These are phyloP conservation scores for Diadema setosum DNA, from an alignment of 35 echinoderm and acorn worm species.

Conservation along the genomic window DNA sequence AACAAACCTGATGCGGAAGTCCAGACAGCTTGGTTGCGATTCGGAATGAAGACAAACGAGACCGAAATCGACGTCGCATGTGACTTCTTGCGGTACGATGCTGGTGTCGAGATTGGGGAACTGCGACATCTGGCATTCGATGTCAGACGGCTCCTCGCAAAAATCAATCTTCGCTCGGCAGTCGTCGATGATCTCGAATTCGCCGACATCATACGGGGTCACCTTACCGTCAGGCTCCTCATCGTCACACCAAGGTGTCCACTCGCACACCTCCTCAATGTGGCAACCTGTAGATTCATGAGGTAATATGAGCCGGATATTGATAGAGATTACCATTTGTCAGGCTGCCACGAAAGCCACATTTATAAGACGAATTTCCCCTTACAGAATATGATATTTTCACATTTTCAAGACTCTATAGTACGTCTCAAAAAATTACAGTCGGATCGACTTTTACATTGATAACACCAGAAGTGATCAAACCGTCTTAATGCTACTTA, in stretches of 20 bases:
- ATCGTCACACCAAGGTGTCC: slow-evolving; percentile 7
- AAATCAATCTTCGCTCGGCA: neutral
- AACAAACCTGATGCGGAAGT: slow-evolving; percentile 4
- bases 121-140: neutral
- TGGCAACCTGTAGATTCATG: too few relatives aligned
- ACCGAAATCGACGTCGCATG: neutral
- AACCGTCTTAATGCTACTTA: too few relatives aligned
- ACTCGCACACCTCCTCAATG: neutral
- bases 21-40: neutral
- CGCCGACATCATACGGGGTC: neutral
- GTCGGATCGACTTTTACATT: too few relatives aligned
- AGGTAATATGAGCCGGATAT: too few relatives aligned
- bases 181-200: neutral
- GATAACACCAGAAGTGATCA: too few relatives aligned
- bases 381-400: too few relatives aligned
- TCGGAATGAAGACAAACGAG: neutral
- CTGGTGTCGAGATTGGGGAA: neutral
- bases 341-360: too few relatives aligned
- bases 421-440: too few relatives aligned
- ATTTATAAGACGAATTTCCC: too few relatives aligned
- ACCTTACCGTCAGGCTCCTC: neutral
- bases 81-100: neutral
- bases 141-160: neutral
- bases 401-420: too few relatives aligned
- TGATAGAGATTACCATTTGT: too few relatives aligned